These are phyloP conservation scores for Coturnix japonica DNA, from an alignment of 2,113 vertebrate species.

Conservation along the genomic window DNA sequence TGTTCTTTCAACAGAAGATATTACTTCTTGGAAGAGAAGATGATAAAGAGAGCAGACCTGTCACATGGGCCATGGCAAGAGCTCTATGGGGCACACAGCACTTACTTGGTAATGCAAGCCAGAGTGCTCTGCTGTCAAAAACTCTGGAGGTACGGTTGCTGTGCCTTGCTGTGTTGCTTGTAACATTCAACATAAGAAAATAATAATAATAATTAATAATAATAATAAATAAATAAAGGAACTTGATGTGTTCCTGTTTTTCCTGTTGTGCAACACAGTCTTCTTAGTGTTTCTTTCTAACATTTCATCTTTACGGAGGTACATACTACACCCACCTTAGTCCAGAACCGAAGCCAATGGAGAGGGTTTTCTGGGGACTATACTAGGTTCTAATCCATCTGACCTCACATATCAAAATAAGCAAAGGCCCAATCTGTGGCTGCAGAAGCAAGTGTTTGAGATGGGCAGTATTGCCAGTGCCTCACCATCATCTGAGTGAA, in stretches of 20 bases:
- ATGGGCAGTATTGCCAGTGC: too few relatives aligned
- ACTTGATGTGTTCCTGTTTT: neutral
- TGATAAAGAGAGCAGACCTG: neutral
- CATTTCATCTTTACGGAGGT: neutral
- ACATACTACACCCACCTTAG: fast-evolving
- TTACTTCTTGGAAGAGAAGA: neutral
- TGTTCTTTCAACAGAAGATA: neutral
- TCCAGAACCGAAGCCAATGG: fast-evolving
- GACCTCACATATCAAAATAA: neutral
- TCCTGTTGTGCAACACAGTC: neutral
- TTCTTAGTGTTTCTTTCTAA: neutral
- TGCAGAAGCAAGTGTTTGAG: neutral
- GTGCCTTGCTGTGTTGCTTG: neutral
- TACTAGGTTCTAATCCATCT: neutral
- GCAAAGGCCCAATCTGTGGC: neutral
- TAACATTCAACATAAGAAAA: neutral
- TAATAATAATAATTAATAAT: too few relatives aligned
- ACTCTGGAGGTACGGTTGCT: fast-evolving
- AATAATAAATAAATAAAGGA: neutral
- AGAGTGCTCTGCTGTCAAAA: neutral
- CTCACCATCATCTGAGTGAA: too few relatives aligned
- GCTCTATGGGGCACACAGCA: neutral
- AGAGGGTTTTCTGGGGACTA: neutral
- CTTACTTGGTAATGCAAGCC: neutral
- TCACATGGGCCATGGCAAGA: neutral